A percentile compares a stretch with the other conserved stretches of the same genome.
phyloP scores from a whole-genome alignment of 2,888 invertebrate genomes.

The Prosopocoilus inquinatus region DNA sequence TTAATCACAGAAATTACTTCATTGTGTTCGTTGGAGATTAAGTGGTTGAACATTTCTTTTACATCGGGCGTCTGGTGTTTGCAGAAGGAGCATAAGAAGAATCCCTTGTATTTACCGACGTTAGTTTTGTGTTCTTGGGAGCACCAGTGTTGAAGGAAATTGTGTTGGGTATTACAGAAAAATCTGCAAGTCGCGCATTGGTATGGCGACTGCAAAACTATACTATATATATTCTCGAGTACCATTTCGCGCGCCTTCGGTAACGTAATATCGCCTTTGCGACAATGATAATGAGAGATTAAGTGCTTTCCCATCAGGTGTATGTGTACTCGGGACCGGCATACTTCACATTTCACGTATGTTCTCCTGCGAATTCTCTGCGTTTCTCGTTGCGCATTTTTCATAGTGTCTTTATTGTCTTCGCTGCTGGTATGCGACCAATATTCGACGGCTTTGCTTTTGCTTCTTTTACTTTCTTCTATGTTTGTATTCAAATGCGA shows the following conservation, averaged over 20 bases:
- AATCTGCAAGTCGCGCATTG: constrained; percentile 84
- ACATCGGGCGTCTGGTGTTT: constrained; percentile 65
- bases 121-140: constrained; percentile 61
- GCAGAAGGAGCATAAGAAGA: constrained; percentile 73
- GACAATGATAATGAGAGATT: constrained; percentile 81
- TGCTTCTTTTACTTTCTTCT: constrained; percentile 24
- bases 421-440: constrained; percentile 27
- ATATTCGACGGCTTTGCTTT: constrained; percentile 26
- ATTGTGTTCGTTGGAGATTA: constrained; percentile 64
- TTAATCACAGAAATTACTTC: constrained; percentile 75
- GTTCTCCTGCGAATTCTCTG: constrained; percentile 59
- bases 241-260: constrained; percentile 63
- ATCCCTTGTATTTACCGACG: constrained; percentile 55
- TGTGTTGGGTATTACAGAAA: constrained; percentile 74
- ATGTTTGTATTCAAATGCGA: constrained; percentile 29
- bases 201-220: constrained; percentile 79
- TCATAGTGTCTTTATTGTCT: constrained; percentile 25
- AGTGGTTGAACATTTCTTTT: constrained; percentile 66
- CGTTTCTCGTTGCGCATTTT: constrained; percentile 39
- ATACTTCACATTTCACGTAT: constrained; percentile 68
- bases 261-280: constrained; percentile 63
- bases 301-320: constrained; percentile 80
- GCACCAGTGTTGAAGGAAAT: constrained; percentile 72
- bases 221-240: constrained; percentile 72
- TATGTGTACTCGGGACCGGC: constrained; percentile 66